Conservation (phyloP, 2,113 vertebrate species). For the Monopterus albus region DNA sequence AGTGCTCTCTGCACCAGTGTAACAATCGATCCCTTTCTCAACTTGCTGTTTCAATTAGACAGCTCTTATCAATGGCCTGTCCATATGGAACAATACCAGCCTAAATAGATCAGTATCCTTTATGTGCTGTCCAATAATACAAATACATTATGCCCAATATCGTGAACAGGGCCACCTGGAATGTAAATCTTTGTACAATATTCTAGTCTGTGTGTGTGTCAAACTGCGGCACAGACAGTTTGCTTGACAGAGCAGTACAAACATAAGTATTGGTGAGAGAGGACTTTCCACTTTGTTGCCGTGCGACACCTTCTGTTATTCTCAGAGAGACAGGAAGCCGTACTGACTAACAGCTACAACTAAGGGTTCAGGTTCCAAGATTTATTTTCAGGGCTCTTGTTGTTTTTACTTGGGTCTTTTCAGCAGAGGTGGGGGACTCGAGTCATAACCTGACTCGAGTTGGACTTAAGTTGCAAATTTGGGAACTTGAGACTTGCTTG, state of each 20-base stretch:
- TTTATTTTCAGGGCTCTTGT: constrained; percentile 22
- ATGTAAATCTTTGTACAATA: constrained; percentile 51
- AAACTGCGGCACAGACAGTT: constrained; percentile 38
- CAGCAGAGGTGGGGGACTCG: constrained; percentile 10
- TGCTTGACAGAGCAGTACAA: constrained; percentile 23
- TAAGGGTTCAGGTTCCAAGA: constrained; percentile 30
- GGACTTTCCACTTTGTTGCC: constrained; percentile 42
- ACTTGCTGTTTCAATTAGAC: constrained; percentile 81
- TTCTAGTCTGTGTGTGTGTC: constrained; percentile 36
- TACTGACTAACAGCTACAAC: constrained; percentile 39
- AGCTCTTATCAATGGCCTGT: constrained; percentile 67
- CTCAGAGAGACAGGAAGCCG: constrained; percentile 26
- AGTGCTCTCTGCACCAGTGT: constrained; percentile 70
- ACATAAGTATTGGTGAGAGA: constrained; percentile 51
- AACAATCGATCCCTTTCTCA: constrained; percentile 76
- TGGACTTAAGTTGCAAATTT: no score
- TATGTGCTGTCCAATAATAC: constrained; percentile 63
- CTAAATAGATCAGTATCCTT: constrained; percentile 68
- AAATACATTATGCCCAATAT: constrained; percentile 64
- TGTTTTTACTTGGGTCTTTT: constrained; percentile 30
- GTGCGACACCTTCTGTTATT: constrained; percentile 21
- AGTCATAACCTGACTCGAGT: no score
- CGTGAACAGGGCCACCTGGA: constrained; percentile 54
- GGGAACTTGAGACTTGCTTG: no score
- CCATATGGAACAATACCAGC: constrained; percentile 59